Evolutionary conservation across 2,888 invertebrate species (phyloP), one percentile per base, ranked within the genome.

Genomic region (Cosmia pyralina): DNA sequence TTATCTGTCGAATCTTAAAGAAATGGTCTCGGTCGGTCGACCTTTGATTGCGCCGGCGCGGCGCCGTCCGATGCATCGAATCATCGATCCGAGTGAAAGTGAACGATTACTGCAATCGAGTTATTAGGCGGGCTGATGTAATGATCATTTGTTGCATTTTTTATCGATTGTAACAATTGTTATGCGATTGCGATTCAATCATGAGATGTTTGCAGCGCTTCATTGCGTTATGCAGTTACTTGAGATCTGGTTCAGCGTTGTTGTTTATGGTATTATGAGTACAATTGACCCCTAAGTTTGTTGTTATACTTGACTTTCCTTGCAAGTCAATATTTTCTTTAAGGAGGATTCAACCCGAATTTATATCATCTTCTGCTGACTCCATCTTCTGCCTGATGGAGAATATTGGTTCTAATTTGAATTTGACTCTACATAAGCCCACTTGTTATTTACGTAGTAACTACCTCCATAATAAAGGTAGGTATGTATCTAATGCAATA

Each of bases 41-140:
- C 87, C 90, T 91, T 90, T 91, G 91, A 90, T 90, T 91, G 90
- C 90, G 85, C 87, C 82, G 85, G 87, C 88, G 88, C 88, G 85
- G 87, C 88, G 88, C 88, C 69, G 70, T 69, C 79, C 87, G 89
- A 90, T 92, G 91, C 91, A 91, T 88, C 88, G 90, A 90, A 91
- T 91, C 91, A 91, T 88, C 91, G 88, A 86, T 88, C 79, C 80
- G 86, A 93, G 95, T 93, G 96, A 95, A 95, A 95, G 96, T 94
- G 88, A 80, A 83, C 89, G 88, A 93, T 94, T 94, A 93, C 93
- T 90, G 90, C 94, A 94, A 94, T 91, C 90, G 89, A 92, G 90
- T 92, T 94, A 93, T 93, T 93, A 93, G 92, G 91, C 92, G 89
- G 89, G 86, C 90, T 92, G 94, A 94, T 92, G 94, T 94, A 95